Conservation (phyloP, 2,113 vertebrate genomes). For the Riparia riparia region DNA sequence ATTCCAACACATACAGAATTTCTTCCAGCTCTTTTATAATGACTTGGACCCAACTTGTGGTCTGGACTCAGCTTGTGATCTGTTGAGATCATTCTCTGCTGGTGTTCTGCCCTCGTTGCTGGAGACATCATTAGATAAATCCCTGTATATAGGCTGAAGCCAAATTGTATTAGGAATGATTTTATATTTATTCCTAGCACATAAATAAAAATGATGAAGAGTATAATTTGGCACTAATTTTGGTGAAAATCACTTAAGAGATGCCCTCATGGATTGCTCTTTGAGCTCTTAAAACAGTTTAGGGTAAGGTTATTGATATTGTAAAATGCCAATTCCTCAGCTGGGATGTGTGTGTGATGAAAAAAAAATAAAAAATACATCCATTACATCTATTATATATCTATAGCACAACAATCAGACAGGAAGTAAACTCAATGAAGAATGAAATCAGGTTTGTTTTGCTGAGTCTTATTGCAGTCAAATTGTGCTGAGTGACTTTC, state of each 20-base stretch:
- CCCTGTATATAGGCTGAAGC: not conserved
- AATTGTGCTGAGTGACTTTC: not conserved
- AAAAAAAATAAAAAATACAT: not conserved
- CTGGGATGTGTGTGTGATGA: not conserved
- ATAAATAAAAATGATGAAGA: not conserved
- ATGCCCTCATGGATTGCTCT: not conserved
- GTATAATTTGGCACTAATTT: not conserved
- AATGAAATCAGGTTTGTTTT: not conserved
- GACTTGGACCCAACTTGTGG: not conserved
- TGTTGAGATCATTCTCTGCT: not conserved
- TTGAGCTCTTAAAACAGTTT: not conserved
- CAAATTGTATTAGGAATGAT: slow-evolving; percentile 27
- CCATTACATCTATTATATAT: not conserved
- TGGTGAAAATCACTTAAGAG: not conserved
- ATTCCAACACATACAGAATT: not conserved
- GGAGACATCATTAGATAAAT: not conserved
- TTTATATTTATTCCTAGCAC: not conserved
- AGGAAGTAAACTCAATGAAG: not conserved
- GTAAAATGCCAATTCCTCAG: not conserved
- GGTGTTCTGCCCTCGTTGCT: not conserved
- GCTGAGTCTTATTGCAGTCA: not conserved
- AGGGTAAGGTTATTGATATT: not conserved
- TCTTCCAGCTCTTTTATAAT: not conserved
- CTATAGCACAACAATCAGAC: not conserved
- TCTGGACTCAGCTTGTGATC: not conserved